Conservation (phyloP, 2,113 vertebrate species). For the Hirundichthys speculiger region DNA sequence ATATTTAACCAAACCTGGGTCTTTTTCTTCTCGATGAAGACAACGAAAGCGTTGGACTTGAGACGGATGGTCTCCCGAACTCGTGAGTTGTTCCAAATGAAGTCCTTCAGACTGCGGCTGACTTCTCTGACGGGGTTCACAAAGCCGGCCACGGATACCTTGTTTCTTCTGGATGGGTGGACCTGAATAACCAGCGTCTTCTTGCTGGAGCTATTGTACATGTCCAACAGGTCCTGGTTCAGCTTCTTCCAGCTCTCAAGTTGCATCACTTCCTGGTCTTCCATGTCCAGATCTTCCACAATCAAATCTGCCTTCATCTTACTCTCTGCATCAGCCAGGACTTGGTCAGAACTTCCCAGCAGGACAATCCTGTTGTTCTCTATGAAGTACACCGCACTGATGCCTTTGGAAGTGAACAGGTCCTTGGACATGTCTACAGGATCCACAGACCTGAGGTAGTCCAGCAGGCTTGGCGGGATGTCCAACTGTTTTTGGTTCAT, state of each 20-base stretch:
- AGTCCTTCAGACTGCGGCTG: slow-evolving; percentile 66
- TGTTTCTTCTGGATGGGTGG: slow-evolving; percentile 2
- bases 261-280: slow-evolving; percentile 68
- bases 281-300: slow-evolving; percentile 60
- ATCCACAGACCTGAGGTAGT: slow-evolving; percentile 78
- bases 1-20: slow-evolving; percentile 42
- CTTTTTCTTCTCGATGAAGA: slow-evolving; percentile 79
- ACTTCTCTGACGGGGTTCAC: slow-evolving; percentile 69
- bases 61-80: slow-evolving; percentile 68
- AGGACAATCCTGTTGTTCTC: slow-evolving; percentile 69
- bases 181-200: slow-evolving; percentile 51
- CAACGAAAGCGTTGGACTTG: slow-evolving; percentile 50
- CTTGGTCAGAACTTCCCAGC: slow-evolving; percentile 56
- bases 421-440: slow-evolving; percentile 69
- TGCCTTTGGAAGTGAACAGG: slow-evolving; percentile 80
- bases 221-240: slow-evolving; percentile 30
- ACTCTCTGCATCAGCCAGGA: slow-evolving; percentile 79
- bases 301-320: slow-evolving; percentile 71
- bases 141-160: slow-evolving; percentile 81
- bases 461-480: slow-evolving; percentile 63
- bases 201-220: slow-evolving; percentile 56
- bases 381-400: slow-evolving; percentile 78
- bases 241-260: slow-evolving; percentile 75
- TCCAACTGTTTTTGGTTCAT: slow-evolving; percentile 66
- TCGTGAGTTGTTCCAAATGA: slow-evolving; percentile 70